A percentile compares a stretch with the other conserved stretches of the same genome.
phyloP scores from a whole-genome alignment of 1,140 invertebrate genomes.

The Caenorhabditis brenneri region DNA sequence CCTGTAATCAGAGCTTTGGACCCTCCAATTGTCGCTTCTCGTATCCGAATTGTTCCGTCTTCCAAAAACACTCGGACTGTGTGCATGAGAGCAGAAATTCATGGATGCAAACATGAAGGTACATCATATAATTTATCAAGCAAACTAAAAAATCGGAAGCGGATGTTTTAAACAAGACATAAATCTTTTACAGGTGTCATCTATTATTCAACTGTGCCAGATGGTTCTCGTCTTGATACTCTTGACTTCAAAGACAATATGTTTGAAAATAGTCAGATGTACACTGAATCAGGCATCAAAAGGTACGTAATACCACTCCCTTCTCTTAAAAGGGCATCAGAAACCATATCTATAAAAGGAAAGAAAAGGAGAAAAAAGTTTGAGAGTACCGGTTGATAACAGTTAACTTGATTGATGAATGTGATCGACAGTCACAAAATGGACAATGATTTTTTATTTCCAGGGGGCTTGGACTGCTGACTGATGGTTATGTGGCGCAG shows the following conservation, averaged over 20 bases:
- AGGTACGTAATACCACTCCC: background rate
- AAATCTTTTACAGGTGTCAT: slow-evolving; percentile 59
- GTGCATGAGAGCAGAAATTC: slow-evolving; percentile 84
- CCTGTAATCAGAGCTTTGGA: slow-evolving; percentile 80
- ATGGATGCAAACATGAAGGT: slow-evolving; percentile 72
- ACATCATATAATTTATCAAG: background rate
- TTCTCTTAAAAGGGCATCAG: background rate
- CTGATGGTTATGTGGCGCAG: slow-evolving; percentile 51
- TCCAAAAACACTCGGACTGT: slow-evolving; percentile 82
- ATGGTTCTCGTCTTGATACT: slow-evolving; percentile 50
- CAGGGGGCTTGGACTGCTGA: slow-evolving; percentile 54
- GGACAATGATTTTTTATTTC: no score
- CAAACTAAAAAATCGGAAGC: slow-evolving; percentile 8
- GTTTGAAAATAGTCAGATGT: slow-evolving; percentile 58
- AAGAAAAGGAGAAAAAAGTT: background rate
- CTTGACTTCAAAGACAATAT: slow-evolving; percentile 57
- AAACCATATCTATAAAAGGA: slow-evolving; percentile 7
- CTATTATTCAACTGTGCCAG: slow-evolving; percentile 55
- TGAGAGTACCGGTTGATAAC: background rate
- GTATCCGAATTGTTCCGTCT: slow-evolving; percentile 82
- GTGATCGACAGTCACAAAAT: slow-evolving; percentile 39
- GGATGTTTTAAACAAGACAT: slow-evolving; percentile 16
- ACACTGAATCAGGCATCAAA: slow-evolving; percentile 44
- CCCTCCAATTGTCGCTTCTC: slow-evolving; percentile 80
- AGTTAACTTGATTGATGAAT: slow-evolving; percentile 36